These are phyloP conservation scores for Ectemnius cavifrons DNA, from an alignment of 2,888 invertebrate genomes.

Conservation along the genomic window DNA sequence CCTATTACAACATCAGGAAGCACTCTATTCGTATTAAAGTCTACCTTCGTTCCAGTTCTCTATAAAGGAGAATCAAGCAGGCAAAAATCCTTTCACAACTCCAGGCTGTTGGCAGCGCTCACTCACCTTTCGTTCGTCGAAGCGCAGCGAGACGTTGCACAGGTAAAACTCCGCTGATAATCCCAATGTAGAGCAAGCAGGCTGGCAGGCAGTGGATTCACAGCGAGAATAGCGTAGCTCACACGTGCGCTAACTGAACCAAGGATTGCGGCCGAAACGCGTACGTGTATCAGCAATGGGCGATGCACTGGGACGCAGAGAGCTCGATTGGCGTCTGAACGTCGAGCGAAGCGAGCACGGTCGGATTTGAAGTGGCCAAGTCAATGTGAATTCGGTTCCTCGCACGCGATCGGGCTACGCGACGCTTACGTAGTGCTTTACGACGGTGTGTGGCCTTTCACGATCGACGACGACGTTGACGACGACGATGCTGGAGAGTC, in stretches of 20 bases:
- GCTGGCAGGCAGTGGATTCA: slow-evolving; percentile 13
- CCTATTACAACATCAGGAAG: too few species aligned
- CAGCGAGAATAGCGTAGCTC: slow-evolving; percentile 14
- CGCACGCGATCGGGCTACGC: slow-evolving; percentile 9
- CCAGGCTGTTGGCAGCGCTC: background rate
- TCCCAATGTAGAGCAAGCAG: slow-evolving; percentile 30
- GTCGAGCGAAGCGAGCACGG: too few species aligned
- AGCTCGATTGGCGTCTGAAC: background rate
- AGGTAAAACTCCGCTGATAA: slow-evolving; percentile 19
- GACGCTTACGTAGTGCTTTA: slow-evolving; percentile 37
- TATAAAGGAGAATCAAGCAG: too few species aligned
- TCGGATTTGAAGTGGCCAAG: too few species aligned
- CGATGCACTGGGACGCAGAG: too few species aligned
- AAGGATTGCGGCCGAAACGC: too few species aligned
- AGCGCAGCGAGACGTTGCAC: background rate
- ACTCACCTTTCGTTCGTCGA: slow-evolving; percentile 2
- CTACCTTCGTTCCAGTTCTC: too few species aligned
- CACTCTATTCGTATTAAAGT: too few species aligned
- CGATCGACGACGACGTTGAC: slow-evolving; percentile 12
- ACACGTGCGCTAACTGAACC: too few species aligned
- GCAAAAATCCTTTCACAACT: too few species aligned
- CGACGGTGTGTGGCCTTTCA: slow-evolving; percentile 28
- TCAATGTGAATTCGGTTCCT: background rate
- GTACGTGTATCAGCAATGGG: too few species aligned
- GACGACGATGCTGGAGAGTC: slow-evolving; percentile 4